Percentiles rank a stretch among this genome's conserved stretches.
These are phyloP conservation scores for Sclerodermus sp. DNA, from an alignment of 2,888 invertebrate genomes.

Conservation along the genomic window DNA sequence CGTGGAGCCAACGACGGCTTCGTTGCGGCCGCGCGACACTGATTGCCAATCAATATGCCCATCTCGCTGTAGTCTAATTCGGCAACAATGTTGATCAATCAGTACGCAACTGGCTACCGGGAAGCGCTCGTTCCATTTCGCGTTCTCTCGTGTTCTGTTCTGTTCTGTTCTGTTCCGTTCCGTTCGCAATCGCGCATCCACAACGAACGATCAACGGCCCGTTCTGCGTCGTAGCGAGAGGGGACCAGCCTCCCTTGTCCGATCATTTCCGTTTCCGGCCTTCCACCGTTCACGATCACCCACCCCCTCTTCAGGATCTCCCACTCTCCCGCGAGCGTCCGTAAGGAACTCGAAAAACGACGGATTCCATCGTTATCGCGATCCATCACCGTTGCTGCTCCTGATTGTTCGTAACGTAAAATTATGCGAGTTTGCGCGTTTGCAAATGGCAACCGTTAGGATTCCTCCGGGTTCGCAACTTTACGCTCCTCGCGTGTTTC, in stretches of 20 bases:
- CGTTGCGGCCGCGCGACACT: slow-evolving; percentile 50
- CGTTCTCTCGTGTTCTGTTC: slow-evolving; percentile 32
- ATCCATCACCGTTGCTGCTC: too few species aligned
- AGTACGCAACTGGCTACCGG: slow-evolving; percentile 42
- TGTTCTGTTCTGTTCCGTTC: too few species aligned
- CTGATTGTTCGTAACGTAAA: too few species aligned
- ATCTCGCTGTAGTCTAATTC: slow-evolving; percentile 56
- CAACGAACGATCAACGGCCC: slow-evolving; percentile 30
- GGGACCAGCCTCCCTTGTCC: neutral
- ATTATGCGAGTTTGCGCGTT: too few species aligned
- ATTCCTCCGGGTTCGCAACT: too few species aligned
- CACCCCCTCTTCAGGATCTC: slow-evolving; percentile 6
- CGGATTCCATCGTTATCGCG: neutral
- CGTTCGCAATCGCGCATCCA: slow-evolving; percentile 36
- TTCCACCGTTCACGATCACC: slow-evolving; percentile 4
- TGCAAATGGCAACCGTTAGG: too few species aligned
- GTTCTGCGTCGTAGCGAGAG: neutral
- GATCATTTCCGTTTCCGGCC: slow-evolving; percentile 37
- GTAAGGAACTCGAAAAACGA: slow-evolving; percentile 18
- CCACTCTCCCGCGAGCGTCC: slow-evolving; percentile 11
- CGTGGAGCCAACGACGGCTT: slow-evolving; percentile 35
- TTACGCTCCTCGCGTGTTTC: too few species aligned
- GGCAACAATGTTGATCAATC: slow-evolving; percentile 57
- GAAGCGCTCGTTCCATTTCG: slow-evolving; percentile 35
- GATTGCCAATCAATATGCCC: slow-evolving; percentile 58